phyloP scores from a whole-genome alignment of 2,888 invertebrate species.

The Hyposoter didymator region DNA sequence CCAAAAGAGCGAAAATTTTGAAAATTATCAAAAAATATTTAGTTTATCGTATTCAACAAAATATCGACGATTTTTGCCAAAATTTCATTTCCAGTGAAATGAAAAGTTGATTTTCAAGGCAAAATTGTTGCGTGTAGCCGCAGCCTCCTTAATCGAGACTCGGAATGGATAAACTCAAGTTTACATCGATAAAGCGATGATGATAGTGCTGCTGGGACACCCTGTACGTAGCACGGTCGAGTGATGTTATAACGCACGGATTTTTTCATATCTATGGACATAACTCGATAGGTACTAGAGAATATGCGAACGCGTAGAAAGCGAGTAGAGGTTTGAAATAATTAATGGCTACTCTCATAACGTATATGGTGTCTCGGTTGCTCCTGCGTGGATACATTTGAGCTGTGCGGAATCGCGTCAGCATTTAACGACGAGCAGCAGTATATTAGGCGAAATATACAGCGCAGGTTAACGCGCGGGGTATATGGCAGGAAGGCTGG shows the following conservation, averaged over 20 bases:
- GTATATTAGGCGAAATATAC: conserved; percentile 83
- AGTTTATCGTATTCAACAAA: no score
- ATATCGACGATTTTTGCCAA: no score
- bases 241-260: background rate
- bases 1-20: no score
- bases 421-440: conserved; percentile 80
- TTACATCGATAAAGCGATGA: background rate
- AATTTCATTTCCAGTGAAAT: no score
- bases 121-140: no score
- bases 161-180: background rate
- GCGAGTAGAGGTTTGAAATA: conserved; percentile 47
- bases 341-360: conserved; percentile 60
- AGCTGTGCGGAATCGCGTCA: conserved; percentile 81
- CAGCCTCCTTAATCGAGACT: background rate
- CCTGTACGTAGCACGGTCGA: background rate
- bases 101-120: no score
- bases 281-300: conserved; percentile 49
- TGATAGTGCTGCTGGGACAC: background rate
- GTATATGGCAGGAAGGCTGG: background rate
- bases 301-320: conserved; percentile 48
- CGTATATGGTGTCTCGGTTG: conserved; percentile 48
- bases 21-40: no score
- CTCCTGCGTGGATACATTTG: conserved; percentile 69
- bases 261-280: conserved; percentile 31
- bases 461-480: conserved; percentile 39